A percentile compares a stretch with the other conserved stretches of the same genome.
Conservation (phyloP, 2,888 invertebrate genomes). For the Microctonus hyperodae region DNA sequence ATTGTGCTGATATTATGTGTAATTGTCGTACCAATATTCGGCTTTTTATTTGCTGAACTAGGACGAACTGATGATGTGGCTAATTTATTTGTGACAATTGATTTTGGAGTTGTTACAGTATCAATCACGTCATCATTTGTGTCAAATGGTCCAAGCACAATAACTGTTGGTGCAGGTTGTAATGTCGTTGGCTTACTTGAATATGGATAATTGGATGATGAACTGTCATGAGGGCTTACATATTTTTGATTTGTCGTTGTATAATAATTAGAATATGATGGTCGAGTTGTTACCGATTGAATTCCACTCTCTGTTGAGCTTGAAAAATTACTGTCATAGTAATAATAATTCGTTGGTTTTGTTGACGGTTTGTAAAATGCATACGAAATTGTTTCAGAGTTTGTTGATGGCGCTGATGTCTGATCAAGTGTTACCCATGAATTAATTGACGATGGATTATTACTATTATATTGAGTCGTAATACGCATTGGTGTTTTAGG, state of each 20-base stretch:
- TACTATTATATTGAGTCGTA: conserved; percentile 25
- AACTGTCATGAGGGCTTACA: conserved; percentile 29
- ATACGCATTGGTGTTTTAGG: conserved; percentile 30
- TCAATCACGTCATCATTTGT: conserved; percentile 54
- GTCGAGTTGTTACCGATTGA: background rate
- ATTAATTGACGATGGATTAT: conserved; percentile 45
- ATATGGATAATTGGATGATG: conserved; percentile 45
- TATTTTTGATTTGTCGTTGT: conserved; percentile 14
- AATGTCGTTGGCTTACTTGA: conserved; percentile 58
- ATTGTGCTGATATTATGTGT: conserved; percentile 61
- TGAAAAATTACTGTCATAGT: conserved; percentile 49
- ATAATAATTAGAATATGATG: conserved; percentile 5
- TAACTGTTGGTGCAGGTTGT: conserved; percentile 68
- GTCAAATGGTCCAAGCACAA: conserved; percentile 66
- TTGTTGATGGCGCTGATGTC: conserved; percentile 55
- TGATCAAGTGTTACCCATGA: conserved; percentile 57
- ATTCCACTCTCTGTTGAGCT: background rate
- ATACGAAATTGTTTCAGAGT: conserved; percentile 51
- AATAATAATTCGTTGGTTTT: conserved; percentile 54
- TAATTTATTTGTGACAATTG: background rate
- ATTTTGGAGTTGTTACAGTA: conserved; percentile 45
- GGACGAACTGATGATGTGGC: conserved; percentile 35
- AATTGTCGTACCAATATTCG: conserved; percentile 54
- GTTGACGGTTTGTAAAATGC: conserved; percentile 51
- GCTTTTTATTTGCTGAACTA: conserved; percentile 48